phyloP scores from a whole-genome alignment of 2,113 vertebrate species.

The Octodon degus region DNA sequence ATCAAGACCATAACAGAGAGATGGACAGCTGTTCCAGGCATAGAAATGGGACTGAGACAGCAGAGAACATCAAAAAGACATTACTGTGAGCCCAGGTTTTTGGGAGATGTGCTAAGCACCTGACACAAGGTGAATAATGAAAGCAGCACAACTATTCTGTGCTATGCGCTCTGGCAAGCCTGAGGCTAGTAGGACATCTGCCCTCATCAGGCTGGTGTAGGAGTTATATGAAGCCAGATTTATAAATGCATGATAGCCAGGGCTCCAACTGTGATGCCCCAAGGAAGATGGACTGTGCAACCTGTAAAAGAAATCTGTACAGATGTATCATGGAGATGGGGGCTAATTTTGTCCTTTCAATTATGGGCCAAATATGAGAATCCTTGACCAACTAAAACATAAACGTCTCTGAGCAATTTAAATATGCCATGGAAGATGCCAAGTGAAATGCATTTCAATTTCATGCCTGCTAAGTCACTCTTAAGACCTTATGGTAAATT shows the following conservation, averaged over 20 bases:
- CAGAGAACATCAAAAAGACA: background rate
- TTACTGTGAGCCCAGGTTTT: background rate
- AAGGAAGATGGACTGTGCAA: background rate
- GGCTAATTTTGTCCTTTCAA: background rate
- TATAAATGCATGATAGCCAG: background rate
- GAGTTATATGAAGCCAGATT: background rate
- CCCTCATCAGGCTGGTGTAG: background rate
- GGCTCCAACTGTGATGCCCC: background rate
- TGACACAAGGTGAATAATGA: constrained; percentile 1
- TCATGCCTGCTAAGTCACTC: background rate
- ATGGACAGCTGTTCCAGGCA: background rate
- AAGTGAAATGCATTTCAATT: background rate
- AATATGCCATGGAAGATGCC: background rate
- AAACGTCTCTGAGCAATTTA: background rate
- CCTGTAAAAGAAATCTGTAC: background rate
- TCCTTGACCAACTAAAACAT: background rate
- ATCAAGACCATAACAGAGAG: background rate
- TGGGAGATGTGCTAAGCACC: background rate
- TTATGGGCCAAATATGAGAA: background rate
- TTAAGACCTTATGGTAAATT: background rate
- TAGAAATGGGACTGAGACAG: background rate
- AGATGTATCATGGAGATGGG: background rate
- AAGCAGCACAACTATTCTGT: background rate
- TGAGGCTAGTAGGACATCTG: constrained; percentile 29
- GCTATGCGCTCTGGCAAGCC: background rate